Base-by-base conservation (phyloP, 2,888 invertebrate genomes). In the Erannis defoliaria region DNA sequence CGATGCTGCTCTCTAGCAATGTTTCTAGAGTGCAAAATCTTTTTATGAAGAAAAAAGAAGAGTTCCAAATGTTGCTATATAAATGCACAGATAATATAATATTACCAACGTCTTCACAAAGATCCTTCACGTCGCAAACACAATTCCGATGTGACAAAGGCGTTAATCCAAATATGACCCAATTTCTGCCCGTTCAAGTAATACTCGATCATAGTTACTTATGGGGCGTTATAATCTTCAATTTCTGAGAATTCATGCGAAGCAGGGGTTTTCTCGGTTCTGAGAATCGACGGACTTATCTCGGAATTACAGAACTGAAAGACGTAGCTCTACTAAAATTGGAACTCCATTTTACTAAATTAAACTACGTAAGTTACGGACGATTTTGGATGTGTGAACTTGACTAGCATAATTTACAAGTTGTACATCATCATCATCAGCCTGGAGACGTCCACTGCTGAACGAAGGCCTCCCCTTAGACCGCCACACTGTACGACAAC, bases 151-250 rank as follows among this genome's bases (percentile, higher is more conserved):
- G 33, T n/a, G 40, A 40, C 51, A 51, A 40, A 37, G 53, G 46
- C 53, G 46, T 19, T 53, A 48, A 59, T 59, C 59, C 46, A 53
- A 59, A 59, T 46, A 59, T 48, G 53, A 59, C 53, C 53, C 53
- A 54, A 53, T 53, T 59, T 40, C 46, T 1, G 21, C 33, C 19
- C 38, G 58, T 45, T 45, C 19, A 37, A 35, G n/a, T 43, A 43
- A 43, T 12, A 12, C 31, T 45, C 35, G 18, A 51, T 51, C 51
- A 51, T 51, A 40, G 40, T 51, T 51, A 51, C 40, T 31, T 42
- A 42, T 1, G 40, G 23, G 14, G 35, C 26, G 31, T 21, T 29
- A 18, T 46, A 55, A 38, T 37, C 55, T 55, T 26, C 48, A 29
- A 56, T 49, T 51, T 40, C 33, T 46, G 49, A 2, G 38, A 51